phyloP scores from a whole-genome alignment of 2,113 vertebrate species.

The Mandrillus leucophaeus region DNA sequence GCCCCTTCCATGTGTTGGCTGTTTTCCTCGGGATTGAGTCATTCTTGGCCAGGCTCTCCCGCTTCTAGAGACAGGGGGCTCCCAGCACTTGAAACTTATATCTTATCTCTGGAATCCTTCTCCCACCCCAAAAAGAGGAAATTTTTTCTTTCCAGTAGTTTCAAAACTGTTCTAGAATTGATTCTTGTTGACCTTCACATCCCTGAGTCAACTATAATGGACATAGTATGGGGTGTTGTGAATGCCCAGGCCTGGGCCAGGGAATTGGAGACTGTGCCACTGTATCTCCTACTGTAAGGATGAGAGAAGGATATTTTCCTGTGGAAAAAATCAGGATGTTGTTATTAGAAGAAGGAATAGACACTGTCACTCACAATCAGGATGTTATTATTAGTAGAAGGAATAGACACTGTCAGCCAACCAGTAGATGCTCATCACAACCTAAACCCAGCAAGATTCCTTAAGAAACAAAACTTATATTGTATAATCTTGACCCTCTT shows the following conservation, averaged over 20 bases:
- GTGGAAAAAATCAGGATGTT: background rate
- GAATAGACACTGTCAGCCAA: background rate
- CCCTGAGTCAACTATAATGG: background rate
- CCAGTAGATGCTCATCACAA: background rate
- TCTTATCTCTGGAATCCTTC: background rate
- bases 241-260: background rate
- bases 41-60: background rate
- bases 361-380: background rate
- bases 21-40: background rate
- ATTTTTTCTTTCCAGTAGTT: background rate
- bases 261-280: too few relatives aligned
- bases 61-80: background rate
- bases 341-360: background rate
- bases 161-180: background rate
- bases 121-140: background rate
- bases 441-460: background rate
- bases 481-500: background rate
- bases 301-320: background rate
- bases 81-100: background rate
- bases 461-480: background rate
- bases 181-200: background rate
- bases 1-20: background rate
- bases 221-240: background rate
- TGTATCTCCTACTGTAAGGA: background rate
- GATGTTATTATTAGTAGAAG: background rate